Conservation (phyloP, 2,888 invertebrate species). For the Epirrita christyi region DNA sequence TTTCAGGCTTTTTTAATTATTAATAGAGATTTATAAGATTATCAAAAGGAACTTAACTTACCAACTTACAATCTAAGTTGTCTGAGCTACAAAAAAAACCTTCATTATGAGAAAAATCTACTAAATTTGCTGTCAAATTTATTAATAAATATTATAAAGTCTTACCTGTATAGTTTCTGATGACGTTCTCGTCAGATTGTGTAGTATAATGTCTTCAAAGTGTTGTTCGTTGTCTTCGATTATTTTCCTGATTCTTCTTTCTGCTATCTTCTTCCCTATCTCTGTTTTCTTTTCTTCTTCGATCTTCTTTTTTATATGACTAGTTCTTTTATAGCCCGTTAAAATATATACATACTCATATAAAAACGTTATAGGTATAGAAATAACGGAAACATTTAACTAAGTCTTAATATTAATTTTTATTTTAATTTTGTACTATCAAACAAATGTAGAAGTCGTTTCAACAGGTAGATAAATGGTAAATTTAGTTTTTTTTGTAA, state of each 20-base stretch:
- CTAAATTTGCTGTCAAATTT: no score
- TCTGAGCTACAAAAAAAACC: not conserved
- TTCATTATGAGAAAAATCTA: no score
- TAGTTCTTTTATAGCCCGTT: conserved; percentile 76
- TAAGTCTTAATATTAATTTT: conserved; percentile 83
- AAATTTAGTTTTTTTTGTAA: conserved; percentile 73
- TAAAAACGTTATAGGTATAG: conserved; percentile 80
- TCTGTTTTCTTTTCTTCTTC: conserved; percentile 51
- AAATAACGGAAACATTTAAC: conserved; percentile 80
- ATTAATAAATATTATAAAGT: not conserved
- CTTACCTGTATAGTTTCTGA: conserved; percentile 34
- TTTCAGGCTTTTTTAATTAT: not conserved
- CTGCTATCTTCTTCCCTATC: conserved; percentile 41
- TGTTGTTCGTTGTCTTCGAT: conserved; percentile 20
- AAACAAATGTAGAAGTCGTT: conserved; percentile 81
- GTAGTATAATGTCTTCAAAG: conserved; percentile 36
- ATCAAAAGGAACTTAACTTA: not conserved
- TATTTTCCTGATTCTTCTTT: conserved; percentile 36
- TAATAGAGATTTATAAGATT: not conserved
- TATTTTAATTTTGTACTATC: conserved; percentile 83
- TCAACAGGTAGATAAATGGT: conserved; percentile 81
- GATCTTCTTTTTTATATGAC: conserved; percentile 58
- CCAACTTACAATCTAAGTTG: not conserved
- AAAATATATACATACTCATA: conserved; percentile 70
- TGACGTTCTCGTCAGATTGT: conserved; percentile 38